Percentiles rank a stretch among this genome's conserved stretches.
These are phyloP conservation scores for Emydoidea blandingii DNA, from an alignment of 2,797 vertebrate genomes.

Conservation along the genomic window DNA sequence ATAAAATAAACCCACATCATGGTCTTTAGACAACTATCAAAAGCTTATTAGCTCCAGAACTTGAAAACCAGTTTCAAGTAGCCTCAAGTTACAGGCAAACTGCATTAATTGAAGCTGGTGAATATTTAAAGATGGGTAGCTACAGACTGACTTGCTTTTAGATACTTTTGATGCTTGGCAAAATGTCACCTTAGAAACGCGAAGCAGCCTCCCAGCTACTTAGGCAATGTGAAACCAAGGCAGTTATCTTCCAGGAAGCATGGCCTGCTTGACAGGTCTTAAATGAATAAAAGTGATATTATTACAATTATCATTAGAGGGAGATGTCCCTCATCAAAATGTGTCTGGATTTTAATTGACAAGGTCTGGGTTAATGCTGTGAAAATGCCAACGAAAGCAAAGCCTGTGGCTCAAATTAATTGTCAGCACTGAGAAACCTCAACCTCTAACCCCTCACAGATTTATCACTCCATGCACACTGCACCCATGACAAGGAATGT, in stretches of 20 bases:
- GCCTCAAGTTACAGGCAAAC: conserved; percentile 44
- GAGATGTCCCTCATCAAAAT: conserved; percentile 71
- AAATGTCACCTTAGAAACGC: conserved; percentile 47
- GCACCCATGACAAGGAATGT: conserved; percentile 50
- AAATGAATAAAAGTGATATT: conserved; percentile 72
- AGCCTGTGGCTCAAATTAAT: conserved; percentile 72
- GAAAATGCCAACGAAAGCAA: conserved; percentile 75
- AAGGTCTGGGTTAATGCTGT: conserved; percentile 72
- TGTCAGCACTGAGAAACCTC: conserved; percentile 70
- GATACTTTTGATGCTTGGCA: conserved; percentile 34
- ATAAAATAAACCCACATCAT: conserved; percentile 27
- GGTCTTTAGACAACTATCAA: conserved; percentile 55
- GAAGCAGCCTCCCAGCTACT: conserved; percentile 48
- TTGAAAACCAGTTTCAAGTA: background rate
- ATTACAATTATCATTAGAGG: conserved; percentile 68
- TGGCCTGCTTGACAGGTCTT: conserved; percentile 50
- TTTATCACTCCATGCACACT: conserved; percentile 72
- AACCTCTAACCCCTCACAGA: conserved; percentile 72
- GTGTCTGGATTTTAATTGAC: conserved; percentile 74
- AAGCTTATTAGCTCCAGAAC: conserved; percentile 57
- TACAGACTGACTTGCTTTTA: conserved; percentile 38
- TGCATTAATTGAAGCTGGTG: conserved; percentile 43
- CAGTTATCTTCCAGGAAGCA: conserved; percentile 64
- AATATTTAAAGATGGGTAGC: conserved; percentile 43
- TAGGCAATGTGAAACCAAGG: conserved; percentile 38